These are phyloP conservation scores for Rattus norvegicus DNA, from an alignment of 2,113 vertebrate genomes.

Conservation along the genomic window DNA sequence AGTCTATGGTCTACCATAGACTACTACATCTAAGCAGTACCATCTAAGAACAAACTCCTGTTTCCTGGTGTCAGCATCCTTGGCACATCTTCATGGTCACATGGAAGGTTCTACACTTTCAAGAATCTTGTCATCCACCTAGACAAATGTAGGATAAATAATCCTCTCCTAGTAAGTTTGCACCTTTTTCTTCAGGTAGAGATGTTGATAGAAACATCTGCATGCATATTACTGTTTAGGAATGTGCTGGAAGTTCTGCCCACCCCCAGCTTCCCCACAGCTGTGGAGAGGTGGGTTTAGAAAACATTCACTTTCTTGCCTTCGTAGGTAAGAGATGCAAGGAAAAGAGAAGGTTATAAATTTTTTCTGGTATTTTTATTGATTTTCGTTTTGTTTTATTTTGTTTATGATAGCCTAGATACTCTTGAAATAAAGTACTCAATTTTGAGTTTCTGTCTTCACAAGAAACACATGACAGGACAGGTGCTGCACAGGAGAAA, in stretches of 20 bases:
- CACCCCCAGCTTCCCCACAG: neutral
- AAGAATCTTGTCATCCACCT: neutral
- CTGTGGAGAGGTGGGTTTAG: neutral
- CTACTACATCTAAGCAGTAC: neutral
- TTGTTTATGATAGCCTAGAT: neutral
- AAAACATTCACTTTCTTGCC: conserved; percentile 1
- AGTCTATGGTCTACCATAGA: neutral
- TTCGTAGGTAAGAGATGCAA: neutral
- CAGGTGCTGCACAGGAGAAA: neutral
- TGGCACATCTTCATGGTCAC: neutral
- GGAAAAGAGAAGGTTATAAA: neutral
- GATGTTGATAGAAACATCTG: neutral
- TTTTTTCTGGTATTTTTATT: neutral
- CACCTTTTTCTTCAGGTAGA: neutral
- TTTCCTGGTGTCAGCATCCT: no score
- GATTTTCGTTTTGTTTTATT: neutral
- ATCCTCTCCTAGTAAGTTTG: neutral
- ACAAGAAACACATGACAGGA: conserved; percentile 43
- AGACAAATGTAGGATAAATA: neutral
- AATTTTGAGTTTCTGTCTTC: conserved; percentile 19
- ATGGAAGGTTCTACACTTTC: neutral
- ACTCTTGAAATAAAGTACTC: conserved; percentile 34
- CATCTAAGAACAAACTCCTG: neutral
- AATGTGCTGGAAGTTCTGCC: neutral
- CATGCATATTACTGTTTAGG: neutral